Conservation (phyloP, 2,797 vertebrate species). For the Helicolenus hilgendorfi region DNA sequence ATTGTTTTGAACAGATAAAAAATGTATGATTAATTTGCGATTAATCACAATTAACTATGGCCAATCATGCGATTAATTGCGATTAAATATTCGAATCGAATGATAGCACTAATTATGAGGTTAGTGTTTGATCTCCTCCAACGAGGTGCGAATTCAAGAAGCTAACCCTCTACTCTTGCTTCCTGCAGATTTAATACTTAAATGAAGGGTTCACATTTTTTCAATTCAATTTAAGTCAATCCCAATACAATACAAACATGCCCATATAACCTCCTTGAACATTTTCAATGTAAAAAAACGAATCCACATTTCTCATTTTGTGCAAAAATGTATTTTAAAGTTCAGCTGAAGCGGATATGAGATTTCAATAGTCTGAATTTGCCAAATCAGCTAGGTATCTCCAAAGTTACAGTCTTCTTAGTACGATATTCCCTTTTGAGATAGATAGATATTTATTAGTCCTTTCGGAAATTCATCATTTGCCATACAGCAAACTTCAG, state of each 20-base stretch:
- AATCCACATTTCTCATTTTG: neutral
- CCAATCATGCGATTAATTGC: no score
- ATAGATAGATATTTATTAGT: no score
- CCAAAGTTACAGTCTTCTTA: neutral
- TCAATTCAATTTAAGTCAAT: neutral
- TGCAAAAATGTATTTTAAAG: neutral
- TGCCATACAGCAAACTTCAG: no score
- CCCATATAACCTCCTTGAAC: neutral
- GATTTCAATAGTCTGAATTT: neutral
- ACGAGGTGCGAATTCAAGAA: neutral
- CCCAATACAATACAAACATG: neutral
- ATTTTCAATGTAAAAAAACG: neutral
- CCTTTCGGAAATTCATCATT: no score
- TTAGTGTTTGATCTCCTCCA: neutral
- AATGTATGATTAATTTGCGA: no score
- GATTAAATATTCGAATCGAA: no score
- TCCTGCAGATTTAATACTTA: neutral
- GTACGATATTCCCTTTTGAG: neutral
- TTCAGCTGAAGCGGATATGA: neutral
- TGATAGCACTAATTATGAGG: neutral
- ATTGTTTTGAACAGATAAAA: no score
- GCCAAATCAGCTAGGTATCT: neutral
- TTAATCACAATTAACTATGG: no score
- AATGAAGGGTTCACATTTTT: neutral
- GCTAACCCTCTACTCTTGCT: neutral